These are phyloP conservation scores for Cabera pusaria DNA, from an alignment of 2,888 invertebrate species.

Conservation along the genomic window DNA sequence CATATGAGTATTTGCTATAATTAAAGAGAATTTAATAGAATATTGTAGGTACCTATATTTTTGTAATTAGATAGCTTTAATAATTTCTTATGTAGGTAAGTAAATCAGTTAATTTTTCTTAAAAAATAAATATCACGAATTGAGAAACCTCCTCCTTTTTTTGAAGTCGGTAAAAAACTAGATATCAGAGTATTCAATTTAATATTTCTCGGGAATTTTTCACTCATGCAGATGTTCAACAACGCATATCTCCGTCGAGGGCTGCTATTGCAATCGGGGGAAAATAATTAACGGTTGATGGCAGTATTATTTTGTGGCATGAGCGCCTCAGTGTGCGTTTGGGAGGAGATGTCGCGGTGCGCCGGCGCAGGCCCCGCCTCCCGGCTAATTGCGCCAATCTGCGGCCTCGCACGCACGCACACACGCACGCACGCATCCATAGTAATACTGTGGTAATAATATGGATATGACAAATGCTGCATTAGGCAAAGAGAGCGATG, in stretches of 20 bases:
- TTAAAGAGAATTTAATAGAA: no score
- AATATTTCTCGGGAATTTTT: conserved; percentile 43
- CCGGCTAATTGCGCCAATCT: conserved; percentile 80
- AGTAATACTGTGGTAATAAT: conserved; percentile 33
- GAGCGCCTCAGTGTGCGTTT: conserved; percentile 42
- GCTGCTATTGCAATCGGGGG: conserved; percentile 40
- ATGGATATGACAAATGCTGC: conserved; percentile 48
- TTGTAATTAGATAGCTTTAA: no score
- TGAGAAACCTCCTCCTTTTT: no score
- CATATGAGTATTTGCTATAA: no score
- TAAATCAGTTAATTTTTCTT: no score
- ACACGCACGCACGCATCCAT: conserved; percentile 39
- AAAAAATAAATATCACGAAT: no score
- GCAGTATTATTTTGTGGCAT: conserved; percentile 59
- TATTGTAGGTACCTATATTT: no score
- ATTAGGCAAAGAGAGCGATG: conserved; percentile 56
- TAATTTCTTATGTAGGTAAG: no score
- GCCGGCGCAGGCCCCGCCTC: conserved; percentile 74
- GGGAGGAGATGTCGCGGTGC: conserved; percentile 76
- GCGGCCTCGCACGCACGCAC: conserved; percentile 66
- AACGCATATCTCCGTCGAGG: conserved; percentile 43
- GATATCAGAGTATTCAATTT: conserved; percentile 19
- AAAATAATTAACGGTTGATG: conserved; percentile 66
- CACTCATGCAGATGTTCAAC: conserved; percentile 44
- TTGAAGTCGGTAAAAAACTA: no score